phyloP scores from a whole-genome alignment of 2,797 vertebrate species.

The Mallotus villosus region DNA sequence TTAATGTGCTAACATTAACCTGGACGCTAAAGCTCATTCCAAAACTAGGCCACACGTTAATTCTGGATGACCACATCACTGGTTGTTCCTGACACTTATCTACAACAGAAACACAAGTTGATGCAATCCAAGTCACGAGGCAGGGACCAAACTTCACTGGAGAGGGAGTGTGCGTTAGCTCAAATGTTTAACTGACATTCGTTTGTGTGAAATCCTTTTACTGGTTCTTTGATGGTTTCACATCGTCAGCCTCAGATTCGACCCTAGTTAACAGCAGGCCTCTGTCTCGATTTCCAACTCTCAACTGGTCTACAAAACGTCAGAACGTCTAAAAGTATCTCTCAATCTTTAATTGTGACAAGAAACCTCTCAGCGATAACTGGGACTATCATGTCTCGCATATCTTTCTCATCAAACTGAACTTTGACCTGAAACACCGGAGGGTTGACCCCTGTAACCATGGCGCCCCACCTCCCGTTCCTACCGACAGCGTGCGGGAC shows the following conservation, averaged over 20 bases:
- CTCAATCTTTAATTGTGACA: background rate
- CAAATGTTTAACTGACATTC: background rate
- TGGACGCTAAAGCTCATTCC: conserved; percentile 13
- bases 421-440: background rate
- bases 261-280: background rate
- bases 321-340: background rate
- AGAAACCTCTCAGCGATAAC: background rate
- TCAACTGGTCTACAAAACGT: background rate
- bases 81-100: background rate
- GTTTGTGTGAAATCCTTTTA: background rate
- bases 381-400: no score
- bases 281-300: background rate
- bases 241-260: background rate
- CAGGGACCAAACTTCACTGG: background rate
- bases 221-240: no score
- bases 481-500: no score
- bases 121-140: conserved; percentile 28
- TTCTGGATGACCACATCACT: conserved; percentile 9
- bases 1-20: conserved; percentile 41
- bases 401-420: background rate
- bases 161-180: background rate
- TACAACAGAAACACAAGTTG: background rate
- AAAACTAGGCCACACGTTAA: conserved; percentile 27
- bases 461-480: conserved; percentile 10
- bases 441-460: background rate